These are phyloP conservation scores for Suillia variegata DNA, from an alignment of 2,888 invertebrate species.

Conservation along the genomic window DNA sequence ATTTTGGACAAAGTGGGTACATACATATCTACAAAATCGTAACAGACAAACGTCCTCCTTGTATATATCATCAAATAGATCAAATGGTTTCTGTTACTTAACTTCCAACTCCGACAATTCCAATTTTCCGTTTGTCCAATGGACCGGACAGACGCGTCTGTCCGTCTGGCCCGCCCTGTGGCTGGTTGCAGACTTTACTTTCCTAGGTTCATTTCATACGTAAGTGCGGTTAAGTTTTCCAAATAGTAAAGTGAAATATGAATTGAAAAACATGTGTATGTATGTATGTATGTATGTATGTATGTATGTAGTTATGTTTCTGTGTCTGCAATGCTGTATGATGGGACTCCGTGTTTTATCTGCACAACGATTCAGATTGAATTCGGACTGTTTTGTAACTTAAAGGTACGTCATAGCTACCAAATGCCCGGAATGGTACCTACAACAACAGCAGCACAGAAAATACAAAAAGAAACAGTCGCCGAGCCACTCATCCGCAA, in stretches of 20 bases:
- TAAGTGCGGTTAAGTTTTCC: conserved; percentile 9
- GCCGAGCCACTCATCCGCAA: not conserved
- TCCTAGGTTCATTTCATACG: not conserved
- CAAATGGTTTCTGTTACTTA: conserved; percentile 6
- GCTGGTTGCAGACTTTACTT: not conserved
- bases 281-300: conserved; percentile 23
- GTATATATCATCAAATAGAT: conserved; percentile 7
- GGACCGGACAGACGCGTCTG: not conserved
- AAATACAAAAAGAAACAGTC: not conserved
- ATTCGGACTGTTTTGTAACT: conserved; percentile 2
- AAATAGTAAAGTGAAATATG: not conserved
- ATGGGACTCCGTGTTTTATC: not conserved
- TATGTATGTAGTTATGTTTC: too few species aligned
- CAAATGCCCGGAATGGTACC: not conserved
- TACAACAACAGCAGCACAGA: not conserved
- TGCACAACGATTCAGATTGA: not conserved
- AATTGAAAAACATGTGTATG: conserved; percentile 14
- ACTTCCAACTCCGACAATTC: not conserved
- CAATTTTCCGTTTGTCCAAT: not conserved
- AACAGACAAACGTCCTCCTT: not conserved
- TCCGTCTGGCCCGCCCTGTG: not conserved
- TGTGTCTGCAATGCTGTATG: not conserved
- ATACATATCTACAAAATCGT: not conserved
- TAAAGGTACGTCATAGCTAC: not conserved
- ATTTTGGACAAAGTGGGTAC: not conserved